Conservation (phyloP, 2,113 vertebrate genomes). For the Datnioides undecimradiatus region DNA sequence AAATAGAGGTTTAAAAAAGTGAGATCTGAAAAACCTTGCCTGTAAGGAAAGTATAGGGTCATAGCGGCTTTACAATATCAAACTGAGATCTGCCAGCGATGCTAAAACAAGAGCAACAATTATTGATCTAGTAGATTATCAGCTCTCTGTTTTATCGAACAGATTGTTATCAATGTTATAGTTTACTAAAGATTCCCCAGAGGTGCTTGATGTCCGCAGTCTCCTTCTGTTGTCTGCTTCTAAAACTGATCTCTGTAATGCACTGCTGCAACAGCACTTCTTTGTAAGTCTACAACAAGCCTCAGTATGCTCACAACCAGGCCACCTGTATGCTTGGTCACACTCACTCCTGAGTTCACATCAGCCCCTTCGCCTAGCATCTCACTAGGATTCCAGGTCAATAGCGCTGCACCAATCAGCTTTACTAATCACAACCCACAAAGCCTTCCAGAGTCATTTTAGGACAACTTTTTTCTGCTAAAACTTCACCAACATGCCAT, state of each 20-base stretch:
- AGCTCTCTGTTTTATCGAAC: slow-evolving; percentile 25
- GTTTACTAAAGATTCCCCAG: slow-evolving; percentile 15
- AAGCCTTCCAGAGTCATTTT: neutral
- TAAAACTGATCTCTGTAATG: neutral
- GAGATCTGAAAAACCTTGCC: neutral
- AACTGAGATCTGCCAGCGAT: slow-evolving; percentile 31
- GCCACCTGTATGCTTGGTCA: neutral
- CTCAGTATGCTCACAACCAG: neutral
- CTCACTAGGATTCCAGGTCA: neutral
- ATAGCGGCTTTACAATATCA: slow-evolving; percentile 22
- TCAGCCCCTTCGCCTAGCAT: neutral
- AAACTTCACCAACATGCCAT: neutral
- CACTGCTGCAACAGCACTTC: neutral
- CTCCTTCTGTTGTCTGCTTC: slow-evolving; percentile 14
- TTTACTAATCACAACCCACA: neutral
- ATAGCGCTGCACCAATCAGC: slow-evolving; percentile 7
- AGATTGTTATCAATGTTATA: slow-evolving; percentile 32
- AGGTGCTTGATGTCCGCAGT: neutral
- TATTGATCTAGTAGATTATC: slow-evolving; percentile 46
- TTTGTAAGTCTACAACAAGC: neutral
- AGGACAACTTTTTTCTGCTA: neutral
- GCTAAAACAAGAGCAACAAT: slow-evolving; percentile 25
- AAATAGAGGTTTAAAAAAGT: neutral
- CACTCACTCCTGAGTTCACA: slow-evolving; percentile 20
- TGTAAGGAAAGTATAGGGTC: neutral